Base-by-base conservation (phyloP, 2,888 invertebrate genomes). In the Mythimna ferrago region DNA sequence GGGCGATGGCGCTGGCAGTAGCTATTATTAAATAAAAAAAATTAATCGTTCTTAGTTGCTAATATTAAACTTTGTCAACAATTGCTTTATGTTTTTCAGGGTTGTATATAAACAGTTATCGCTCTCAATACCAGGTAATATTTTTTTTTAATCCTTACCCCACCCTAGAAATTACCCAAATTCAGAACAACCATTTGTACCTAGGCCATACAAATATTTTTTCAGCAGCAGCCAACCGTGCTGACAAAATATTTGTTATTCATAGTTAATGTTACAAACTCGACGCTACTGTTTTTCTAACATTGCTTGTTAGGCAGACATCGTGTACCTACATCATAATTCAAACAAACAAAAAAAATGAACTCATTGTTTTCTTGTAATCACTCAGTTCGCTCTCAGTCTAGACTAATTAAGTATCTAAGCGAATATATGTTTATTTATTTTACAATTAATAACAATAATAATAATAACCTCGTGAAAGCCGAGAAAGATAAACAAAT, bases 21-120 rank as follows among this genome's bases (percentile, higher is more conserved):
- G 32, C 5, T 32, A 32, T 32, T 32, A 41, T 41, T 11, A 41
- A 44, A 44, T 6, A 48, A 6, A 6, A 51, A 51, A 6, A 19
- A 2, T 51, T 14, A 2, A 2, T 51, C 14, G 6, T 51, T 19
- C 10, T 41, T 41, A 10, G 16, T 16, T 41, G 4, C 11, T 10
- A 44, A 44, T 44, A 44, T 44, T 4, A 44, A 44, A 44, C 41
- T 44, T 14, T 14, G 41, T 9, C 6, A 10, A 4, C 2, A 5
- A 1, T 14, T 41, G 19, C 19, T 48, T 51, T 3, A 9, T 76
- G 7, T 66, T 71, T 92, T 92, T 63, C 90, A 95, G 95, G 81
- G 79, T 87, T 14, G 92, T 95, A 32, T 95, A 93, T 79, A 93
- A 92, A 76, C 94, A 95, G 77, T 83, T 94, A 7, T 86, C 92